Evolutionary conservation across 2,113 vertebrate species (phyloP).

Genomic region (Sterrhoptilus dennistouni): DNA sequence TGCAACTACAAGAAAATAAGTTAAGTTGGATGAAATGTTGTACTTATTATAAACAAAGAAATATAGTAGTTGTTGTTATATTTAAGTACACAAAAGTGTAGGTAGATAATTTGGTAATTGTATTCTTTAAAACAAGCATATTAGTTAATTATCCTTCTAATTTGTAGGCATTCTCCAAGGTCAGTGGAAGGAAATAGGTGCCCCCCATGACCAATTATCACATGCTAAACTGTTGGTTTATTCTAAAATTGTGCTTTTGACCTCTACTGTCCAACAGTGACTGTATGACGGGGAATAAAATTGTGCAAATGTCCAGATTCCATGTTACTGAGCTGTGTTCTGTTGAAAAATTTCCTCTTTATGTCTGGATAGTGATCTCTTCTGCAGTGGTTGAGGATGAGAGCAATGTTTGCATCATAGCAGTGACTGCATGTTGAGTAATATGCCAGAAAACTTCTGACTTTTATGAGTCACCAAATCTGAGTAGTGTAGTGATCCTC

Average conservation of each 20-base stretch:
- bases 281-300: not conserved
- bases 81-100: not conserved
- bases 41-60: not conserved
- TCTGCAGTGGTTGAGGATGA: not conserved
- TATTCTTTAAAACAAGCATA: not conserved
- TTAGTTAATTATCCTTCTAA: not conserved
- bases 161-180: not conserved
- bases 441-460: conserved; percentile 26
- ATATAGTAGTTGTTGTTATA: not conserved
- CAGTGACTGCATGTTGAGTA: conserved; percentile 35
- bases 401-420: not conserved
- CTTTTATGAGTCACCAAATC: conserved; percentile 9
- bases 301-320: not conserved
- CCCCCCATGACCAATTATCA: not conserved
- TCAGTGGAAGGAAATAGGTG: not conserved
- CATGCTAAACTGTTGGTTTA: not conserved
- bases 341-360: not conserved
- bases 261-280: not conserved
- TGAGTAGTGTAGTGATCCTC: not conserved
- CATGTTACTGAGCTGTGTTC: not conserved
- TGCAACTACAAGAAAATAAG: not conserved
- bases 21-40: not conserved
- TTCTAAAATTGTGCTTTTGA: not conserved
- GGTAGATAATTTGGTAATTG: not conserved
- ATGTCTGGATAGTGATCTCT: not conserved